Base-by-base conservation (phyloP, 1,140 invertebrate species). In the Diorhabda elongata region DNA sequence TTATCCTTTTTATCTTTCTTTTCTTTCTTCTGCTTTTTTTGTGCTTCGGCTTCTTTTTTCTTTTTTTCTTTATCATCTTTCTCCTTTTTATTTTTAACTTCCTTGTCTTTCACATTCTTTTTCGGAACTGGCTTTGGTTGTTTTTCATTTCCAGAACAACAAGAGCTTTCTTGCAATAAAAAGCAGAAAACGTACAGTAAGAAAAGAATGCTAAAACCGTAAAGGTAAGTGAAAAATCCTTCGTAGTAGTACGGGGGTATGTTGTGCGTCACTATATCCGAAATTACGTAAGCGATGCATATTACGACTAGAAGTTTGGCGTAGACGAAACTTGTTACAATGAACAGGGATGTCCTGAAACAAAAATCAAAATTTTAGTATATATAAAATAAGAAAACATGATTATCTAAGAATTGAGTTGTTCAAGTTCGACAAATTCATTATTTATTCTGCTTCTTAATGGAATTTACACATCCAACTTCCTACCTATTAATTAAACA, bases 161-260 rank as follows among this genome's bases (percentile, higher is more conserved):
- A 93, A 69, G 91, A 87, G 83, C 92, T 91, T 82, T 96, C 93
- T 86, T 95, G 93, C 67, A 98, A 88, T 68, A 99, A 86, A 86
- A 97, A 98, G 83, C 94, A 94, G 86, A 98, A 98, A 60, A 98
- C 94, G 84, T 98, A 98, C 73, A 97, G 85, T 74, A 98, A 88
- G 85, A 98, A 98, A 70, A 97, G 83, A 79, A 98, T 95, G 83
- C 95, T 97, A 82, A 92, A 89, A 73, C 93, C 92, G 83, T 98
- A 98, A 59, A 99, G 87, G 83, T 97, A 99, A 59, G 97, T 95
- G 86, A 98, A 98, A 86, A 98, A 98, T 69, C 92, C 94, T 89
- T 99, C 94, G 85, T 96, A 96, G 78, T 91, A 91, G 83, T 93
- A 96, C 45, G 95, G 87, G 63, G 95, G 94, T 69, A 96, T 86